These are phyloP conservation scores for Drosophila affinis DNA, from an alignment of 2,888 invertebrate genomes.

Conservation along the genomic window DNA sequence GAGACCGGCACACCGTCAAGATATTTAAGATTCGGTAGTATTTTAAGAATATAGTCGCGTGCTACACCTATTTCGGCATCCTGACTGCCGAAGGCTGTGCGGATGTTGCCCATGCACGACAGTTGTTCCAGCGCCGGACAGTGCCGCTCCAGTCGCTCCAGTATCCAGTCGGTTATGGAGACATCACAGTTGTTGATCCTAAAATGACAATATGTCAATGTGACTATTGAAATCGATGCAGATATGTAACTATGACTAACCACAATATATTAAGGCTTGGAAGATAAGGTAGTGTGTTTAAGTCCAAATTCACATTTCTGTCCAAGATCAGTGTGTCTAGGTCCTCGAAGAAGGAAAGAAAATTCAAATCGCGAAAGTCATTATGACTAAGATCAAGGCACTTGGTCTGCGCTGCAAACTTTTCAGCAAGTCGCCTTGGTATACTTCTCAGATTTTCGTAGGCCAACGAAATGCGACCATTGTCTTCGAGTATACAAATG, in stretches of 20 bases:
- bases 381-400: constrained; percentile 90
- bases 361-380: constrained; percentile 90
- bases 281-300: constrained; percentile 88
- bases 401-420: constrained; percentile 86
- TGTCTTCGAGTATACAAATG: constrained; percentile 83
- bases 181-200: constrained; percentile 89
- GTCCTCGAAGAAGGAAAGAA: constrained; percentile 89
- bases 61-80: constrained; percentile 82
- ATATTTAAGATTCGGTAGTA: constrained; percentile 74
- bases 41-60: constrained; percentile 74
- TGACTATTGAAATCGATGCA: not conserved
- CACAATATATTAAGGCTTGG: constrained; percentile 91
- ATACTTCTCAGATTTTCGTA: constrained; percentile 88
- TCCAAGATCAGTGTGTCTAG: constrained; percentile 92
- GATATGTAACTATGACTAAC: constrained; percentile 83
- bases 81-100: constrained; percentile 85
- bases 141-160: constrained; percentile 85
- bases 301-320: constrained; percentile 89
- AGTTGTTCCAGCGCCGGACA: constrained; percentile 90
- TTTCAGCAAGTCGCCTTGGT: constrained; percentile 87
- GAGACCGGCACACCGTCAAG: constrained; percentile 71
- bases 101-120: constrained; percentile 91
- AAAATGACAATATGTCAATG: constrained; percentile 23
- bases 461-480: constrained; percentile 87
- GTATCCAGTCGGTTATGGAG: constrained; percentile 89